Percentiles rank a stretch among this genome's conserved stretches.
These are phyloP conservation scores for Valencia hispanica DNA, from an alignment of 2,797 vertebrate species.

Conservation along the genomic window DNA sequence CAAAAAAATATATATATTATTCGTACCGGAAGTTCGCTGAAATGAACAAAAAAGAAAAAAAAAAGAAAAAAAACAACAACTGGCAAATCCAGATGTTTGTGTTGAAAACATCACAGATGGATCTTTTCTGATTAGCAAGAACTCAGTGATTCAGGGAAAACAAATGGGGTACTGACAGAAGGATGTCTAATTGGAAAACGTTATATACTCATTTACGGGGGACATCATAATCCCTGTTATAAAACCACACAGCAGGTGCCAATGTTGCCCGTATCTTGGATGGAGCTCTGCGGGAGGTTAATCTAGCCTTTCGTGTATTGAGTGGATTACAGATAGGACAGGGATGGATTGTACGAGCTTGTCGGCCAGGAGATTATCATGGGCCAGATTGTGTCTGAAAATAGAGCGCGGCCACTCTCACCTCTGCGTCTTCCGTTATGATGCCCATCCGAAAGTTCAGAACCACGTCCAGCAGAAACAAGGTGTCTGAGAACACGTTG, in stretches of 20 bases:
- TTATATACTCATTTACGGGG: conserved; percentile 30
- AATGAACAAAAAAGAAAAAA: background rate
- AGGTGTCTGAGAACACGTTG: conserved; percentile 83
- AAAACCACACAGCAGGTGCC: conserved; percentile 65
- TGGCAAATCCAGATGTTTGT: conserved; percentile 39
- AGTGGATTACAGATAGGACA: conserved; percentile 71
- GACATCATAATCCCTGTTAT: conserved; percentile 62
- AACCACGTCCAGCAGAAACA: conserved; percentile 82
- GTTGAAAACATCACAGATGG: conserved; percentile 41
- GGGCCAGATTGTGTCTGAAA: conserved; percentile 70
- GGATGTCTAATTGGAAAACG: conserved; percentile 53
- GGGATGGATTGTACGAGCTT: conserved; percentile 59
- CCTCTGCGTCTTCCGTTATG: conserved; percentile 81
- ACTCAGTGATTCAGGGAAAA: conserved; percentile 48
- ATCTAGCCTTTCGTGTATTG: conserved; percentile 68
- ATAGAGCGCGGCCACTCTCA: conserved; percentile 65
- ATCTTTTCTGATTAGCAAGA: conserved; percentile 50
- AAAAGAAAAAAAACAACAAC: conserved; percentile 4
- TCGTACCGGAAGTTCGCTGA: conserved; percentile 18
- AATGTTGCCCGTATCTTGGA: conserved; percentile 41
- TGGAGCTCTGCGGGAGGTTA: conserved; percentile 44
- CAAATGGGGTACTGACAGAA: conserved; percentile 43
- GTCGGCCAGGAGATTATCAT: conserved; percentile 64
- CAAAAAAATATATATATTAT: too few species aligned
- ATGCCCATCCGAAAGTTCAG: conserved; percentile 85